phyloP scores from a whole-genome alignment of 1,140 invertebrate species.

The Drosophila pseudoananassae region DNA sequence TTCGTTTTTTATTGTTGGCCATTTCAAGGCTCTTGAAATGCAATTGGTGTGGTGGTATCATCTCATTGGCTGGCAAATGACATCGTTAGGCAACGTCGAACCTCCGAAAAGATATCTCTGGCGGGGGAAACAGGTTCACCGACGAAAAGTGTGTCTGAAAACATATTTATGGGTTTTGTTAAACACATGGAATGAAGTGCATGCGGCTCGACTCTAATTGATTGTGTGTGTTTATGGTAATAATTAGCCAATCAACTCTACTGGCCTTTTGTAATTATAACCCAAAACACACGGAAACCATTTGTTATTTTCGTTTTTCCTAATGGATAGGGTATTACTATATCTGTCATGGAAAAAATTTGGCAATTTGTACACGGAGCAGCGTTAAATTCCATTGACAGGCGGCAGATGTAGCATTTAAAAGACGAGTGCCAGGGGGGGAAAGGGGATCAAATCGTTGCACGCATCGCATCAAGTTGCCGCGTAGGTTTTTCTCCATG shows the following conservation, averaged over 20 bases:
- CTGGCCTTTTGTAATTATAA: background rate
- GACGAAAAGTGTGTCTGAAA: conserved; percentile 13
- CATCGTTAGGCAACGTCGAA: conserved; percentile 42
- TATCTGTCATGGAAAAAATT: conserved; percentile 22
- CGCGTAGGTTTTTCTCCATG: conserved; percentile 34
- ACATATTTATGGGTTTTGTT: conserved; percentile 47
- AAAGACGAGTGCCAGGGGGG: background rate
- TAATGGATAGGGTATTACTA: background rate
- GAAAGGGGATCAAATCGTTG: conserved; percentile 22
- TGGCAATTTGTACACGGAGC: conserved; percentile 49
- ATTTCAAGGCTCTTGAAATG: conserved; percentile 38
- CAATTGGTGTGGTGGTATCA: conserved; percentile 29
- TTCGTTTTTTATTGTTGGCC: conserved; percentile 22
- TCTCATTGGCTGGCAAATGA: conserved; percentile 39
- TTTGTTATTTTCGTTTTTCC: background rate
- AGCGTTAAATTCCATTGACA: conserved; percentile 52
- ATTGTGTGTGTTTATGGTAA: conserved; percentile 16
- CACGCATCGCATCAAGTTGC: conserved; percentile 20
- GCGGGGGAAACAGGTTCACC: conserved; percentile 31
- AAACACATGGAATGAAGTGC: conserved; percentile 18
- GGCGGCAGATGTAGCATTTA: conserved; percentile 16
- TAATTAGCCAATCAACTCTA: background rate
- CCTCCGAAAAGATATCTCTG: conserved; percentile 12
- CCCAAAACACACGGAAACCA: background rate
- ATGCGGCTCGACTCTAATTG: conserved; percentile 28